Evolutionary conservation across 35 echinoderm and acorn worm species (phyloP), one percentile per base, ranked within the genome.

Genomic region (Amphiura filiformis): DNA sequence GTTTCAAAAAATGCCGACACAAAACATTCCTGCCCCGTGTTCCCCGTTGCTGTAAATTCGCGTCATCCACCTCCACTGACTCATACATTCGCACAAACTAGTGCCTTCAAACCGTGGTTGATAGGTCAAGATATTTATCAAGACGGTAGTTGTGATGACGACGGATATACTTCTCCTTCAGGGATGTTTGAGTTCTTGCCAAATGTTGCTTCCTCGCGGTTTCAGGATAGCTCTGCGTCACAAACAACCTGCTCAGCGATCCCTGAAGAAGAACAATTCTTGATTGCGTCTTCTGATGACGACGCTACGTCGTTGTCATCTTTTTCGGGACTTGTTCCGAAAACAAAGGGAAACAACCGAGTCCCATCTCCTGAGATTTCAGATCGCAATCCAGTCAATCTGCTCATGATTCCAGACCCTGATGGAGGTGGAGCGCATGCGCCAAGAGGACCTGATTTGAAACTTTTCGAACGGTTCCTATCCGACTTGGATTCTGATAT

Each of bases 401-500:
- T 70, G 61, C 28, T 70, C 7, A 70, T 70, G 61, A 70, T 70
- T n/a, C 61, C 61, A 13, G 61, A 70, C 2, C 9, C 11, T 13
- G 28, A 23, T 15, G 44, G 7, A 52, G n/a, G n/a, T n/a, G n/a
- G n/a, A n/a, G n/a, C n/a, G n/a, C n/a, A n/a, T n/a, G 7, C 61
- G 1, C 26, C 61, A 15, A 18, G 61, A 11, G 61, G 61, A 15
- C 61, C 61, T 15, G 61, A 70, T 70, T 26, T 70, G 3, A 70
- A 70, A 23, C 61, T 70, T 18, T 70, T 70, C 26, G 61, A 70
- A 23, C 61, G 61, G 26, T 70, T 70, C 26, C 61, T 70, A 1
- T 70, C 61, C 26, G 61, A 70, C 61, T 70, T 70, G 61, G 61
- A 70, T 70, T 70, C 61, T 13, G 61, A 70, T n/a, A 70, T 70